A percentile compares a stretch with the other conserved stretches of the same genome.
phyloP scores from a whole-genome alignment of 2,113 vertebrate species.

The Stictonetta naevosa region DNA sequence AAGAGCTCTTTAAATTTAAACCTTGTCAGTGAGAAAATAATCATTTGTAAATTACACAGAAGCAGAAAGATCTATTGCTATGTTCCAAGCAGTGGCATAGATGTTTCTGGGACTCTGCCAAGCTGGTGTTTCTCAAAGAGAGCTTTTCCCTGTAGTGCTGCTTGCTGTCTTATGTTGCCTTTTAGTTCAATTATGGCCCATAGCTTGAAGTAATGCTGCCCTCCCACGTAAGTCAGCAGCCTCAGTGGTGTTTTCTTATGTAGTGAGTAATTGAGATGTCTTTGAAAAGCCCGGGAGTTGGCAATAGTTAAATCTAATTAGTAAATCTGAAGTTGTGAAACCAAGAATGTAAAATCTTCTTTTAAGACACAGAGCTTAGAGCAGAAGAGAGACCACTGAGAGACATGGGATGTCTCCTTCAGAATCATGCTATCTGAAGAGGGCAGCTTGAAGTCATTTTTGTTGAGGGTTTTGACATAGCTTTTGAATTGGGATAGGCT shows the following conservation, averaged over 20 bases:
- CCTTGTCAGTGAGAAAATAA: background rate
- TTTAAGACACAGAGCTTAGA: background rate
- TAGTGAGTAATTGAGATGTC: background rate
- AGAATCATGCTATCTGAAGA: background rate
- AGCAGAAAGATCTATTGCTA: background rate
- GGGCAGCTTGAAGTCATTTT: background rate
- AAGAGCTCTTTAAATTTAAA: background rate
- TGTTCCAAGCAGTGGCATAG: background rate
- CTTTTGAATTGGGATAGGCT: too few relatives aligned
- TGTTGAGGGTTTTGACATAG: background rate
- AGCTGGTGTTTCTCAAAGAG: background rate
- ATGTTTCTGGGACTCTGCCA: background rate
- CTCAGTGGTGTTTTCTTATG: background rate
- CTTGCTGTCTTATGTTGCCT: background rate
- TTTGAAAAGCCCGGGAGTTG: background rate
- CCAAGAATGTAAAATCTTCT: background rate
- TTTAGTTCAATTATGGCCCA: background rate
- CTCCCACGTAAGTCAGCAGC: background rate
- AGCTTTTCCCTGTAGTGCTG: background rate
- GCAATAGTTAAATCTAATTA: background rate
- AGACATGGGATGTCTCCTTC: rapidly evolving
- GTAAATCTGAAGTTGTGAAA: background rate
- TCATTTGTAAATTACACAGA: background rate
- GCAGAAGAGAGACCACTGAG: background rate
- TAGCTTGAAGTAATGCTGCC: background rate